A percentile compares a stretch with the other conserved stretches of the same genome.
These are phyloP conservation scores for Chelonus insularis DNA, from an alignment of 1,140 invertebrate genomes.

Conservation along the genomic window DNA sequence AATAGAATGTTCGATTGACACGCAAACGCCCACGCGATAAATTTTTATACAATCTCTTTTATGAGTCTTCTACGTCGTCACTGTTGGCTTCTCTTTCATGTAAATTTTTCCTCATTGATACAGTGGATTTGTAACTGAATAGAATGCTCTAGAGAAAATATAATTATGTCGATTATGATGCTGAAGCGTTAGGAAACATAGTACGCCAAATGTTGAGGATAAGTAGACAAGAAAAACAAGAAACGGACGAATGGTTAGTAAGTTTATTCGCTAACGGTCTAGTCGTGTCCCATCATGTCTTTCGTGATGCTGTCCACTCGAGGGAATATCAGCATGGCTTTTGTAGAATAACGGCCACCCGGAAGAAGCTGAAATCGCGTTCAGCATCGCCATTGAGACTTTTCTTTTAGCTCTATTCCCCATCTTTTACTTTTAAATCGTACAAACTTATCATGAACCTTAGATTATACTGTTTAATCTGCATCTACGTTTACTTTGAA, in stretches of 20 bases:
- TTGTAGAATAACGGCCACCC: not conserved
- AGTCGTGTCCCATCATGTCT: conserved; percentile 1
- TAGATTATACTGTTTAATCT: too few species aligned
- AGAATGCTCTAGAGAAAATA: too few species aligned
- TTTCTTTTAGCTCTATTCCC: too few species aligned
- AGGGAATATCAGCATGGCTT: not conserved
- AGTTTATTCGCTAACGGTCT: not conserved
- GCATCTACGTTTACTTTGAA: too few species aligned
- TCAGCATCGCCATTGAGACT: not conserved
- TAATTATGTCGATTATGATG: too few species aligned
- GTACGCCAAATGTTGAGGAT: too few species aligned
- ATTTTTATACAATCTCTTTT: conserved; percentile 14
- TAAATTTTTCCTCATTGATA: not conserved
- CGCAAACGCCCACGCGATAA: not conserved
- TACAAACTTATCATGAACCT: too few species aligned
- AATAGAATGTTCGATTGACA: conserved; percentile 14
- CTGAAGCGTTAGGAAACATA: too few species aligned
- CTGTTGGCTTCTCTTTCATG: not conserved
- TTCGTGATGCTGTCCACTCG: conserved; percentile 2
- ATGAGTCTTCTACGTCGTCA: not conserved
- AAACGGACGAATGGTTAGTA: too few species aligned
- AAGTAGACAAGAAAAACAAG: too few species aligned
- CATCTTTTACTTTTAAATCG: too few species aligned
- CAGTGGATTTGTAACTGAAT: too few species aligned
- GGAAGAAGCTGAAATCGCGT: not conserved